Conservation (phyloP, 1,140 invertebrate genomes). For the Lithobius niger region DNA sequence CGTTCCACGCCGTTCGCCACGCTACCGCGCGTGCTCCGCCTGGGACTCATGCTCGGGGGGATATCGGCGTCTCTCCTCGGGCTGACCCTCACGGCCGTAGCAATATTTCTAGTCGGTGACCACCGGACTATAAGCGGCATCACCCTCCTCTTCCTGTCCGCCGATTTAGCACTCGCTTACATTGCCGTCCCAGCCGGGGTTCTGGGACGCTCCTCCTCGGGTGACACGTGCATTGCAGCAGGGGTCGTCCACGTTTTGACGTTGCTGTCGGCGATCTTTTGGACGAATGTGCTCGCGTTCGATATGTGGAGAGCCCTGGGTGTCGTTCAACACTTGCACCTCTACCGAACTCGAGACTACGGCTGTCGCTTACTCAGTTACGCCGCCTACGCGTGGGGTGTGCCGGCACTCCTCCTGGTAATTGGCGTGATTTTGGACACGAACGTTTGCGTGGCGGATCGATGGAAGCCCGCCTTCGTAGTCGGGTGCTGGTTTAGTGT, state of each 20-base stretch:
- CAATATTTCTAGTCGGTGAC: neutral
- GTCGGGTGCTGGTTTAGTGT: slow-evolving; percentile 1
- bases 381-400: slow-evolving; percentile 30
- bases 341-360: slow-evolving; percentile 14
- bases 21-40: neutral
- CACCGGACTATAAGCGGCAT: slow-evolving; percentile 19
- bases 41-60: neutral
- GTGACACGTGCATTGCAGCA: neutral
- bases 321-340: slow-evolving; percentile 16
- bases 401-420: slow-evolving; percentile 25
- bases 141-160: slow-evolving; percentile 16
- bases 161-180: slow-evolving; percentile 18
- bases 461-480: slow-evolving; percentile 21
- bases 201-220: slow-evolving; percentile 13
- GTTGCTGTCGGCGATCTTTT: slow-evolving; percentile 32
- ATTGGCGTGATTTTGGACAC: slow-evolving; percentile 23
- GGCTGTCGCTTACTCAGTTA: slow-evolving; percentile 27
- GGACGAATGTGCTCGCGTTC: slow-evolving; percentile 37
- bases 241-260: slow-evolving; percentile 19
- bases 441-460: slow-evolving; percentile 17
- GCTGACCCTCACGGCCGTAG: neutral
- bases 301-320: slow-evolving; percentile 31
- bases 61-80: neutral
- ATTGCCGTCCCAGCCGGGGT: neutral
- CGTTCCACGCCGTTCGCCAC: neutral